Evolutionary conservation across 2,113 vertebrate genomes (phyloP).

Genomic region (Heterocephalus glaber): DNA sequence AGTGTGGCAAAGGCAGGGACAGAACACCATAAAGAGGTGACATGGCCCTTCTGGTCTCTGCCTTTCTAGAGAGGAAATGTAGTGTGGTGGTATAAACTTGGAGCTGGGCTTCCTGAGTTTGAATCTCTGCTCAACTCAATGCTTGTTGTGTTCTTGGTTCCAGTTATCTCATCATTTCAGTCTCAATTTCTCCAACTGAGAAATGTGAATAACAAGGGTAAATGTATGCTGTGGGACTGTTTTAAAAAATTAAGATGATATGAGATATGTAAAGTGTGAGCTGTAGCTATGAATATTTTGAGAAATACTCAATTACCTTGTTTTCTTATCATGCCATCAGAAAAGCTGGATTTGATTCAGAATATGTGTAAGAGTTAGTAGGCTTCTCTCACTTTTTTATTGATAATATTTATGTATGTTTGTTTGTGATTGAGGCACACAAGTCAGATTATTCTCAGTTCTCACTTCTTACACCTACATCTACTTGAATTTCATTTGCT

Average conservation of each 20-base stretch:
- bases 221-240: background rate
- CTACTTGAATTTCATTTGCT: conserved; percentile 37
- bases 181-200: background rate
- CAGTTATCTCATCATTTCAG: background rate
- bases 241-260: background rate
- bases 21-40: background rate
- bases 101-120: background rate
- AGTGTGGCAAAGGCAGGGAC: too few species aligned
- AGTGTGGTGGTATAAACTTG: background rate
- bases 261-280: background rate
- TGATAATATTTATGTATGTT: background rate
- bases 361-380: background rate
- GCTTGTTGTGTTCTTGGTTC: background rate
- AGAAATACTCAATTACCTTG: background rate
- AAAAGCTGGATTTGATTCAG: background rate
- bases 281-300: background rate
- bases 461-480: background rate
- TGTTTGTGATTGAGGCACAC: background rate
- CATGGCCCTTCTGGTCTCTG: background rate
- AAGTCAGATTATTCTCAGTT: conserved; percentile 4
- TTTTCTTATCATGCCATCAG: background rate
- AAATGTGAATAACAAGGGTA: background rate
- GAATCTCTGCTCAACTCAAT: background rate
- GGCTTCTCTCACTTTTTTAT: conserved; percentile 41
- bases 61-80: background rate